Base-by-base conservation (phyloP, 2,797 vertebrate species). In the Falco novaeseelandiae region DNA sequence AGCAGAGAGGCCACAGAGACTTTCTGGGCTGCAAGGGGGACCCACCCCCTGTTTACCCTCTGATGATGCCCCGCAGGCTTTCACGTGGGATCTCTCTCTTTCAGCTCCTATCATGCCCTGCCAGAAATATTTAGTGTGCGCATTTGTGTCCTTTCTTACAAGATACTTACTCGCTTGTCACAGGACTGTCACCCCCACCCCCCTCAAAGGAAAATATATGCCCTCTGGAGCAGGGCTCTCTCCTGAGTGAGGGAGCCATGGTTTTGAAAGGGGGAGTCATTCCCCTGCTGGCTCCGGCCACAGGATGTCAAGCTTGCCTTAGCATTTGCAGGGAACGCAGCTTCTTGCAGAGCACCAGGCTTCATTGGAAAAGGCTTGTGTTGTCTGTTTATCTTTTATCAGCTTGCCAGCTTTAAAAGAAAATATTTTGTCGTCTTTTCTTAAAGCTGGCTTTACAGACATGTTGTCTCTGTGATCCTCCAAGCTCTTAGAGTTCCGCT, bases 251-350 rank as follows among this genome's bases (percentile, higher is more conserved):
- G 65, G 0, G 5, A 81, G 13, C 10, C 22, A 14, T 22, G 25
- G 10, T 27, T 82, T 84, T 86, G 58, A 63, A 76, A 52, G 19
- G 30, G 14, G 38, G 58, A 91, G 12, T 22, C 19, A 21, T 73
- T 95, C 70, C 44, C 87, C 54, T 74, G 89, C 80, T 86, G 86
- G 14, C 52, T 89, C 61, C 55, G 78, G 86, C 89, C 88, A 93
- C 93, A 83, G 86, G 93, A 96, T 96, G 88, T 94, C 94, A 93
- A 96, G 78, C 87, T 97, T 94, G 94, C 96, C 91, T 95, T 83
- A 93, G 58, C 6, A 29, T 96, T 95, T 69, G 44, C 77, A 76
- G 73, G 70, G 26, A 94, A 19, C 0, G 6, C n/a, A 57, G 51
- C 14, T 34, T 69, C 74, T 74, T 71, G 15, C 5, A 3, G 38